Conservation (phyloP, 2,113 vertebrate species). For the Plecturocebus donacophilus region DNA sequence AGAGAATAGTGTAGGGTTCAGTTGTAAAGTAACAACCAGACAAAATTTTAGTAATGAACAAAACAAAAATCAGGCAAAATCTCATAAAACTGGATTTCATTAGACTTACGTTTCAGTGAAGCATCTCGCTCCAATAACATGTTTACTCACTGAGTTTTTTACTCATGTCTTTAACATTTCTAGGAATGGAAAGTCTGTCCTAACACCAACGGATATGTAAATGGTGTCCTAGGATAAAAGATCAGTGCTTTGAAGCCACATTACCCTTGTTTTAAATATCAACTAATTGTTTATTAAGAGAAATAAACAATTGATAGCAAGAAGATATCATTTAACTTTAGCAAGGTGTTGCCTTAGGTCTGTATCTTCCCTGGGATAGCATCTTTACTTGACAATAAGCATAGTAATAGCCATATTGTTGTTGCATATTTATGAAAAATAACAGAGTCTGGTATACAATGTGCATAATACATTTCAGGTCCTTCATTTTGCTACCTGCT, state of each 20-base stretch:
- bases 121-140: neutral
- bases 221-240: neutral
- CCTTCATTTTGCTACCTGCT: neutral
- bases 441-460: neutral
- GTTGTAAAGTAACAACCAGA: neutral
- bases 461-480: neutral
- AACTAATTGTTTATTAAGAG: too few relatives aligned
- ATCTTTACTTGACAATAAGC: neutral
- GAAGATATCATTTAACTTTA: too few relatives aligned
- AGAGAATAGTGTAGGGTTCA: neutral
- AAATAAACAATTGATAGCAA: too few relatives aligned
- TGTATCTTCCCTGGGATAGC: neutral
- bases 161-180: accelerated
- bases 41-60: neutral
- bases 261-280: neutral
- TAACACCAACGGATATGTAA: accelerated
- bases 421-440: neutral
- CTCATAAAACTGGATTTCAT: neutral
- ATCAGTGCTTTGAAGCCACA: neutral
- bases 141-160: neutral
- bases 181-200: neutral
- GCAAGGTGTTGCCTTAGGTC: too few relatives aligned
- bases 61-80: neutral
- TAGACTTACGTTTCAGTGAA: neutral
- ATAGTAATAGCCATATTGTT: neutral